Conservation (phyloP, 2,888 invertebrate species). For the Eilema caniola region DNA sequence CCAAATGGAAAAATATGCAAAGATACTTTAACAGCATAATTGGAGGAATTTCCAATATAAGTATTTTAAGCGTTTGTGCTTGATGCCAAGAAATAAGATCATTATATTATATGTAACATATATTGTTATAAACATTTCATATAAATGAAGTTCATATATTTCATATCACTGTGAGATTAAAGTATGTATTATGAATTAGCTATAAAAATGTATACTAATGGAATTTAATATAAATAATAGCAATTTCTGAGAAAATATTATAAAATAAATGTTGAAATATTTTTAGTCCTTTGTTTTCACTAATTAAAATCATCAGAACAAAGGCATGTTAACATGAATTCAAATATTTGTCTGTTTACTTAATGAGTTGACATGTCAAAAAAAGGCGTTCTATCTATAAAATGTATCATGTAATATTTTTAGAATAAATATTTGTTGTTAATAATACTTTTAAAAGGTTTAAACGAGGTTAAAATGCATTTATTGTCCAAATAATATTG, state of each 20-base stretch:
- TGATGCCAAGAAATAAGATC: slow-evolving; percentile 34
- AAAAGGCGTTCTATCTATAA: neutral
- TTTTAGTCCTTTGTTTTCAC: slow-evolving; percentile 24
- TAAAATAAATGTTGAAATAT: slow-evolving; percentile 8
- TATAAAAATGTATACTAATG: slow-evolving; percentile 27
- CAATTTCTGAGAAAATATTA: slow-evolving; percentile 8
- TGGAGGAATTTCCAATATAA: slow-evolving; percentile 22
- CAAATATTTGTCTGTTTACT: neutral
- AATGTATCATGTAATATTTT: neutral
- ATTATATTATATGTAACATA: slow-evolving; percentile 30
- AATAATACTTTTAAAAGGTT: neutral
- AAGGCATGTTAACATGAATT: neutral
- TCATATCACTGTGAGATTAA: slow-evolving; percentile 43
- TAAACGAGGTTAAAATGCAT: neutral
- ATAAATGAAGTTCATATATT: slow-evolving; percentile 33
- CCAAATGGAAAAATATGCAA: slow-evolving; percentile 21
- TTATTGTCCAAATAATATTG: neutral
- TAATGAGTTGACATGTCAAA: neutral
- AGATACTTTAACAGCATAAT: neutral
- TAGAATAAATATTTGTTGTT: neutral
- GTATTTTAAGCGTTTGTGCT: slow-evolving; percentile 35
- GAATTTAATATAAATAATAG: slow-evolving; percentile 17
- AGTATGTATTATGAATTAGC: slow-evolving; percentile 30
- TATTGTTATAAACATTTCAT: slow-evolving; percentile 26
- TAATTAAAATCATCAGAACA: slow-evolving; percentile 21